A percentile compares a stretch with the other conserved stretches of the same genome.
These are phyloP conservation scores for Amaurobius ferox DNA, from an alignment of 2,888 invertebrate species.

Conservation along the genomic window DNA sequence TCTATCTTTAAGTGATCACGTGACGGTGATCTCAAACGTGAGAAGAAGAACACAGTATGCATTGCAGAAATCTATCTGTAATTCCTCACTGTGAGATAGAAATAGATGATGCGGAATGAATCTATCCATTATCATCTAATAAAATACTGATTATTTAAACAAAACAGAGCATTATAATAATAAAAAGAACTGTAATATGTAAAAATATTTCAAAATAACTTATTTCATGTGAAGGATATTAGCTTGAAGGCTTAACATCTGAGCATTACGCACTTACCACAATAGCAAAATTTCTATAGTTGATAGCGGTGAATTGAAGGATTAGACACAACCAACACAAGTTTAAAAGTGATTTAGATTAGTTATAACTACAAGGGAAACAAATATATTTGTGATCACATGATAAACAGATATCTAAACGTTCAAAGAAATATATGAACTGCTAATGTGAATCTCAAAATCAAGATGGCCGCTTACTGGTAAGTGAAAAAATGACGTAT, in stretches of 20 bases:
- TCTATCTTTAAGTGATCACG: no score
- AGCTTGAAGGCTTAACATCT: neutral
- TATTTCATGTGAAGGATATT: neutral
- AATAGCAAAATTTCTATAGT: neutral
- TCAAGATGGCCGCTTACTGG: constrained; percentile 66
- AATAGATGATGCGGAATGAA: neutral
- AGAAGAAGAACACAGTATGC: no score
- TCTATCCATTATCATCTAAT: neutral
- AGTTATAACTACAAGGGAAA: neutral
- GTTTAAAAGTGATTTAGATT: neutral
- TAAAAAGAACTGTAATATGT: neutral
- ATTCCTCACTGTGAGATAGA: no score
- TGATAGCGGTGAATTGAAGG: neutral
- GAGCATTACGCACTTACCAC: neutral
- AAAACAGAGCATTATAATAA: neutral
- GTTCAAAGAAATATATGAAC: neutral
- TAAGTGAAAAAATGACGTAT: constrained; percentile 51
- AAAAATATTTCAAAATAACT: neutral
- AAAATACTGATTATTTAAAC: neutral
- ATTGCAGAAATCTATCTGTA: no score
- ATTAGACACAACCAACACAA: neutral
- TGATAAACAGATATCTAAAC: neutral
- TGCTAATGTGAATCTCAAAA: neutral
- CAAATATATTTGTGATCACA: neutral
- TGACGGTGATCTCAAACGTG: no score